Conservation (phyloP, 2,797 vertebrate genomes). For the Enteromius mattozi region DNA sequence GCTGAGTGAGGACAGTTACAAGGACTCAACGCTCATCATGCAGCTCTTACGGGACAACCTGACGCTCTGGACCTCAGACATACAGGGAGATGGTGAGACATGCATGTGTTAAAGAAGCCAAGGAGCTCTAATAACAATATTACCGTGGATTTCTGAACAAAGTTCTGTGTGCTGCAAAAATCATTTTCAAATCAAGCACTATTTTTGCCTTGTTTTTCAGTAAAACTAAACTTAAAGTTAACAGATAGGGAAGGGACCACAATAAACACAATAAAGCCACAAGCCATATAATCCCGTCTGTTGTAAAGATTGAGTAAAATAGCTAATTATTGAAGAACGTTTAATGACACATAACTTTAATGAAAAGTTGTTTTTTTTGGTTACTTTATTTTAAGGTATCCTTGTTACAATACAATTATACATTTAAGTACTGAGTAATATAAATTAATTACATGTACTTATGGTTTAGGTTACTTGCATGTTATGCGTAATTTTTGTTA, state of each 20-base stretch:
- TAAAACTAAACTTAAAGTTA: background rate
- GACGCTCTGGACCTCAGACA: constrained; percentile 95
- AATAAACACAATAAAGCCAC: background rate
- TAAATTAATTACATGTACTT: too few relatives aligned
- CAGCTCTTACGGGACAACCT: constrained; percentile 93
- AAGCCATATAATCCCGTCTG: background rate
- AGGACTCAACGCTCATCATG: constrained; percentile 94
- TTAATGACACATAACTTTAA: too few relatives aligned
- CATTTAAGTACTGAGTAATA: too few relatives aligned
- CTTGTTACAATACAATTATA: too few relatives aligned
- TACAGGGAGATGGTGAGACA: constrained; percentile 89
- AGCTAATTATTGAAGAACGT: too few relatives aligned
- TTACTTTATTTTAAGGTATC: too few relatives aligned
- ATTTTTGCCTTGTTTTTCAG: background rate
- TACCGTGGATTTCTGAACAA: too few relatives aligned
- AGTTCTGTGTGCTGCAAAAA: background rate
- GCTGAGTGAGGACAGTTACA: constrained; percentile 93
- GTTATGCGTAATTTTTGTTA: too few relatives aligned
- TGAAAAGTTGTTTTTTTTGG: too few relatives aligned
- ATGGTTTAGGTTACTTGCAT: too few relatives aligned
- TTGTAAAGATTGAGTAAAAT: too few relatives aligned
- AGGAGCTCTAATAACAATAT: too few relatives aligned
- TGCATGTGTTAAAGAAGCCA: background rate
- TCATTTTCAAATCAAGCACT: background rate
- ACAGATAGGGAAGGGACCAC: background rate